Conservation (phyloP, 2,888 invertebrate genomes). For the Amphipoea lucens region DNA sequence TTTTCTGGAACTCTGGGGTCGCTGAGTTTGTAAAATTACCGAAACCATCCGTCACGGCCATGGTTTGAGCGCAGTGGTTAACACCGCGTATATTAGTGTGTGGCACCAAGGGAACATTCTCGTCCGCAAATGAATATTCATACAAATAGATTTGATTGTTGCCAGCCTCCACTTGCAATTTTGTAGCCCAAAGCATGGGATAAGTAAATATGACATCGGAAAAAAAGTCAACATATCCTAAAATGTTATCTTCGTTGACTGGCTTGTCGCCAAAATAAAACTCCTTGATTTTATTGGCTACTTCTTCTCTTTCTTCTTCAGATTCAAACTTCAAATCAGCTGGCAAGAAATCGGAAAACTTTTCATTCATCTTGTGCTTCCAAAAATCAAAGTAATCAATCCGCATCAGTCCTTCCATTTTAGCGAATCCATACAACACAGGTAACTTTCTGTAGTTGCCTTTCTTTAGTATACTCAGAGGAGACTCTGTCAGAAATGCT, state of each 20-base stretch:
- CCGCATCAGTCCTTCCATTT: conserved; percentile 72
- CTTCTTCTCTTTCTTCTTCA: conserved; percentile 68
- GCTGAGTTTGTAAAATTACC: conserved; percentile 9
- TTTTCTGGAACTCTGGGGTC: conserved; percentile 63
- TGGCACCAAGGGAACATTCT: conserved; percentile 62
- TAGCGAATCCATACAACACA: conserved; percentile 74
- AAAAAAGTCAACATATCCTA: conserved; percentile 74
- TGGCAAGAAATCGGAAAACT: conserved; percentile 77
- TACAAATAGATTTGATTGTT: conserved; percentile 77
- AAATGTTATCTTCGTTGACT: conserved; percentile 66
- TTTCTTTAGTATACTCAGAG: conserved; percentile 72
- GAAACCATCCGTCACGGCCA: conserved; percentile 61
- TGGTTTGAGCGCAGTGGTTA: conserved; percentile 71
- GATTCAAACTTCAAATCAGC: conserved; percentile 74
- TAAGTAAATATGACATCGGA: conserved; percentile 78
- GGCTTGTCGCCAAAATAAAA: conserved; percentile 75
- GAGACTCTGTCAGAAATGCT: conserved; percentile 72
- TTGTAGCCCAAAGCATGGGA: conserved; percentile 68
- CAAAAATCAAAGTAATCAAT: conserved; percentile 63
- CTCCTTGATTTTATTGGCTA: conserved; percentile 71
- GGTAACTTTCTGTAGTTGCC: conserved; percentile 73
- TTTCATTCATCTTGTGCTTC: conserved; percentile 74
- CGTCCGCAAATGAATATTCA: conserved; percentile 74
- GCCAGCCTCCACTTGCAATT: conserved; percentile 72
- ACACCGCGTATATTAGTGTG: conserved; percentile 70